These are phyloP conservation scores for Sorex maritimensis DNA, from an alignment of 2,797 vertebrate genomes.

Conservation along the genomic window DNA sequence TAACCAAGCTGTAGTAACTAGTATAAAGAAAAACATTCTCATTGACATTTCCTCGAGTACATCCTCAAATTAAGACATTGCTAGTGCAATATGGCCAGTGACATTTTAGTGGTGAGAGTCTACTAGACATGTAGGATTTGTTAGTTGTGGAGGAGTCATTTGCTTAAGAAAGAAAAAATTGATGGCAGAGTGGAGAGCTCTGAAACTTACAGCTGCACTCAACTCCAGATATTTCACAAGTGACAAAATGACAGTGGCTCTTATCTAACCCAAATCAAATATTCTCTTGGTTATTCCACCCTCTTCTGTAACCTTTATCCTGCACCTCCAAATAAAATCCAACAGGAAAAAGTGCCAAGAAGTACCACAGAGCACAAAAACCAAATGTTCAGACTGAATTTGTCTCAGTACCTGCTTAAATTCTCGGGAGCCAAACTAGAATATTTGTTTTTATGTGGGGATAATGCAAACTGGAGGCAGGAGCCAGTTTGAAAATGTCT, in stretches of 20 bases:
- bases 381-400: constrained; percentile 29
- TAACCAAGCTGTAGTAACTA: not conserved
- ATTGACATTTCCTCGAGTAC: not conserved
- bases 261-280: not conserved
- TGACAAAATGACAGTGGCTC: not conserved
- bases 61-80: constrained; percentile 26
- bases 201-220: constrained; percentile 1
- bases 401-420: not conserved
- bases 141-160: not conserved
- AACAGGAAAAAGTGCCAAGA: not conserved
- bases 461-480: not conserved
- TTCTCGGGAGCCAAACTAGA: not conserved
- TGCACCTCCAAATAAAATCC: constrained; percentile 31
- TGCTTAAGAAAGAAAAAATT: not conserved
- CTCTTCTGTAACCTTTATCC: not conserved
- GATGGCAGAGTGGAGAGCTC: constrained; percentile 30
- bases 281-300: not conserved
- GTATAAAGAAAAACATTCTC: constrained; percentile 24
- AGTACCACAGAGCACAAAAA: not conserved
- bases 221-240: not conserved
- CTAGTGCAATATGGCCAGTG: constrained; percentile 12
- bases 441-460: not conserved
- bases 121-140: constrained; percentile 7
- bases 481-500: constrained; percentile 43
- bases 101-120: not conserved